Conservation (phyloP, 35 echinoderm and acorn worm species). For the Ophiothrix spiculata region DNA sequence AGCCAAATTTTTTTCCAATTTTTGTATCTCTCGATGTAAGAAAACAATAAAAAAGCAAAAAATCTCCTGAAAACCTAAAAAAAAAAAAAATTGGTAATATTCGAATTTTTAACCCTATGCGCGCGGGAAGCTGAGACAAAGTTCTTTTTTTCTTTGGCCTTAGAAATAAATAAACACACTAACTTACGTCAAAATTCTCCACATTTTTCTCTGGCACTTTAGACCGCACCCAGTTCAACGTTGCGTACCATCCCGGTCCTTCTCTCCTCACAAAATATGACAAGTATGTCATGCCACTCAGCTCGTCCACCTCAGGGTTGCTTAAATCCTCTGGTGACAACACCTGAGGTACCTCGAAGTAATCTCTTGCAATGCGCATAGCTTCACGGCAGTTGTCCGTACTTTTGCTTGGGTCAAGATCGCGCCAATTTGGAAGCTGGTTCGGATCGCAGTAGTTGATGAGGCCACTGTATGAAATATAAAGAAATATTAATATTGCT, state of each 20-base stretch:
- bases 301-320: slow-evolving; percentile 75
- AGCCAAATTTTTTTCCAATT: no score
- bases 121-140: no score
- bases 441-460: slow-evolving; percentile 80
- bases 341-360: slow-evolving; percentile 72
- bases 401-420: slow-evolving; percentile 37
- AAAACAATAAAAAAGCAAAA: no score
- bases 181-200: slow-evolving; percentile 83
- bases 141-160: no score
- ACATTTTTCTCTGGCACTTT: slow-evolving; percentile 81
- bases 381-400: slow-evolving; percentile 69
- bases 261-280: slow-evolving; percentile 89
- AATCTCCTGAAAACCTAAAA: no score
- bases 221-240: slow-evolving; percentile 89
- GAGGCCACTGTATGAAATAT: slow-evolving; percentile 56
- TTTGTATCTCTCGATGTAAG: no score
- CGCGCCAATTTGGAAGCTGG: slow-evolving; percentile 59
- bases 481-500: not conserved
- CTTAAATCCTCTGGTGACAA: slow-evolving; percentile 84
- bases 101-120: no score
- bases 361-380: slow-evolving; percentile 68
- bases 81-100: no score
- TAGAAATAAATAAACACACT: not conserved
- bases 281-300: slow-evolving; percentile 92
- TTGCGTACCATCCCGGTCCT: slow-evolving; percentile 96